phyloP scores from a whole-genome alignment of 2,888 invertebrate genomes.

The Folsomia candida region DNA sequence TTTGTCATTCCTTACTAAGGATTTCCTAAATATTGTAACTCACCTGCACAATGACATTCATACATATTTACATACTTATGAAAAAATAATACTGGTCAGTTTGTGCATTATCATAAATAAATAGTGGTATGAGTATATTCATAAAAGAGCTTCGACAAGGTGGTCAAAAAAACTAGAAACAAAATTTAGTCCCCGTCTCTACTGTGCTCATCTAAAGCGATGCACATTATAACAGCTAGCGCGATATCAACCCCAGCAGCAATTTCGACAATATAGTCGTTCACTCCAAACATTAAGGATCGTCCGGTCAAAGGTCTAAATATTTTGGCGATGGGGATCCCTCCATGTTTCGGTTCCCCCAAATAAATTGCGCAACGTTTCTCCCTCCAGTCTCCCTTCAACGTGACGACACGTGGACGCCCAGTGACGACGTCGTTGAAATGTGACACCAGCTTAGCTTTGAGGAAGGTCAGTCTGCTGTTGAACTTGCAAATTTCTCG shows the following conservation, averaged over 20 bases:
- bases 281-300: conserved; percentile 22
- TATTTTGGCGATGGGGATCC: conserved; percentile 37
- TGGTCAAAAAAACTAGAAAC: too few relatives aligned
- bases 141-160: too few relatives aligned
- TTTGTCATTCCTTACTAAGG: too few relatives aligned
- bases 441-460: conserved; percentile 30
- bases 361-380: conserved; percentile 31
- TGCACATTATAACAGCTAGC: conserved; percentile 39
- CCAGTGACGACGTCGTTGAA: conserved; percentile 32
- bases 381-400: conserved; percentile 41
- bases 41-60: too few relatives aligned
- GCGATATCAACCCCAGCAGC: conserved; percentile 42
- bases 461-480: conserved; percentile 29
- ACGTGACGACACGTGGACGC: conserved; percentile 15
- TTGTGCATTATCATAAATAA: too few relatives aligned
- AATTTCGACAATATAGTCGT: conserved; percentile 39
- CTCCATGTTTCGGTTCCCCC: conserved; percentile 44
- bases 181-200: too few relatives aligned
- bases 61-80: too few relatives aligned
- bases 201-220: conserved; percentile 40
- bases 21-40: too few relatives aligned
- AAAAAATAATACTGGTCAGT: too few relatives aligned
- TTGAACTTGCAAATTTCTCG: conserved; percentile 37
- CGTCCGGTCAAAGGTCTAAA: conserved; percentile 26
- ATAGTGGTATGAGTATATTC: too few relatives aligned